Evolutionary conservation across 2,888 invertebrate genomes (phyloP), one percentile per base, ranked within the genome.

Genomic region (Bibio marci): DNA sequence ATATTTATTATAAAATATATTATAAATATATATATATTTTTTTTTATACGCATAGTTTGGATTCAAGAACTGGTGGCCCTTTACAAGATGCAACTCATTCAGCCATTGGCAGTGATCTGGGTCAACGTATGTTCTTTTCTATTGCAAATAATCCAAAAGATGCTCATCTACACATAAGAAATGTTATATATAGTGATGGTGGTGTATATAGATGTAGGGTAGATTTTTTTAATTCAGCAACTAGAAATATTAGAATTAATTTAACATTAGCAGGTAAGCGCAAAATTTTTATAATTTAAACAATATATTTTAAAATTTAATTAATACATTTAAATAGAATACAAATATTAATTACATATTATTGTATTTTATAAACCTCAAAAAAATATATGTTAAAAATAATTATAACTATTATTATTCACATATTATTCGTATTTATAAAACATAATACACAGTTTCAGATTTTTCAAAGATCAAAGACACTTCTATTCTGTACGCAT

Each of bases 221-320:
- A 47, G 90, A 91, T 65, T 91, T 87, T 55, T 72, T 80, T 44
- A 80, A 87, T 59, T 82, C 86, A 1, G 88, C 88, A 1, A 90
- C 90, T 1, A 73, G 80, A 51, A 90, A 90, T 60, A 85, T 80
- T 53, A 71, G 76, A 53, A 78, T 87, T 53, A 87, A 86, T 57
- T 69, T 90, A 49, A 86, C 83, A 49, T 75, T 91, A 56, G 78
- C 90, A 54, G 86, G 90, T 90, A 63, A 73, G 80, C 68, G 43
- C n/a, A n/a, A n/a, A n/a, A n/a, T n/a, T n/a, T n/a, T n/a, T n/a
- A n/a, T n/a, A 36, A 39, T 18, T 19, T 19, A 13, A 30, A 11
- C n/a, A 18, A 15, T 19, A 34, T 34, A 34, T 22, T 13, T 31
- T 15, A 8, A 7, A 7, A 31, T 15, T 27, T 33, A 10, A 38